Conservation (phyloP, 2,888 invertebrate genomes). For the Cataglyphis altisquamis region DNA sequence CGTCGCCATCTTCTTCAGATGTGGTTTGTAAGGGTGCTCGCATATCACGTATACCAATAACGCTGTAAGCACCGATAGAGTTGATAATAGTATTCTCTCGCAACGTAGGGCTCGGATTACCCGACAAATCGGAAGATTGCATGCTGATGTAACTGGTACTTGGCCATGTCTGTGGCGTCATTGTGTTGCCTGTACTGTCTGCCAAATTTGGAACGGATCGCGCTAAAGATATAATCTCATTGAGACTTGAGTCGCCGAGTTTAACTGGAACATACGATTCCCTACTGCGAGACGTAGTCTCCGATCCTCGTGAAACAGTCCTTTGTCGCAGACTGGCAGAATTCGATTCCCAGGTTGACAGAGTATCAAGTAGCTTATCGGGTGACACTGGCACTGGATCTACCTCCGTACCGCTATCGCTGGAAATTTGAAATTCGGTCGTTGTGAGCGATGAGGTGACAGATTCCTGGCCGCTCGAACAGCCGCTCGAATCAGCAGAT, state of each 20-base stretch:
- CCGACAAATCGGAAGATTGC: conserved; percentile 80
- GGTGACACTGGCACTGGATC: conserved; percentile 80
- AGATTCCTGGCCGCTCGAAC: conserved; percentile 88
- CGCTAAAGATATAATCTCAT: conserved; percentile 82
- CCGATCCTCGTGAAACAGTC: conserved; percentile 73
- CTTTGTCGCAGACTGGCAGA: conserved; percentile 83
- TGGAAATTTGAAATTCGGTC: conserved; percentile 86
- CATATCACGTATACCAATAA: conserved; percentile 77
- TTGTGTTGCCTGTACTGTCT: conserved; percentile 78
- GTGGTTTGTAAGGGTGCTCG: conserved; percentile 64
- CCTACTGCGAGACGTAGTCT: conserved; percentile 76
- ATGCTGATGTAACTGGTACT: conserved; percentile 82
- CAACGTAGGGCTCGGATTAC: conserved; percentile 82
- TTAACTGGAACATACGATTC: conserved; percentile 83
- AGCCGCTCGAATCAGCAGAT: conserved; percentile 88
- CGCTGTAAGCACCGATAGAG: not conserved
- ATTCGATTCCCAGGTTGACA: conserved; percentile 80
- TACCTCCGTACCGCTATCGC: conserved; percentile 84
- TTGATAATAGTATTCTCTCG: conserved; percentile 69
- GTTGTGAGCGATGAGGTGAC: conserved; percentile 88
- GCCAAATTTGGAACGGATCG: conserved; percentile 84
- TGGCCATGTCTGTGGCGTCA: conserved; percentile 82
- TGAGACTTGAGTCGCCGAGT: conserved; percentile 75
- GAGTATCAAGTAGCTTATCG: conserved; percentile 80
- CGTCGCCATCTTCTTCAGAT: conserved; percentile 71